Conservation (phyloP, 2,888 invertebrate genomes). For the Pseudoips prasinana region DNA sequence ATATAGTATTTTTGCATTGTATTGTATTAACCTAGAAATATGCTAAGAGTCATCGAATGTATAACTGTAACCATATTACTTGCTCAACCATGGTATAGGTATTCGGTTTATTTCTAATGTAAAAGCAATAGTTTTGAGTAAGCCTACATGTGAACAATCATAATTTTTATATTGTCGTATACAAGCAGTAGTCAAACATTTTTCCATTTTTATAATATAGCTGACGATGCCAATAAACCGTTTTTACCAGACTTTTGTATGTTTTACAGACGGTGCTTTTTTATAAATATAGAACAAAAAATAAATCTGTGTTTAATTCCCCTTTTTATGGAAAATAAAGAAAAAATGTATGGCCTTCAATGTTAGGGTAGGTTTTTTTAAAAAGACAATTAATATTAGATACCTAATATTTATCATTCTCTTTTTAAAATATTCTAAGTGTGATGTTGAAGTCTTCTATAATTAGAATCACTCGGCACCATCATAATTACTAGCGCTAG, state of each 20-base stretch:
- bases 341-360: no score
- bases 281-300: conserved; percentile 71
- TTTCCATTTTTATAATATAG: conserved; percentile 71
- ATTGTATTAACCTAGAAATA: conserved; percentile 44
- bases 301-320: conserved; percentile 18
- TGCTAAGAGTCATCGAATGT: conserved; percentile 47
- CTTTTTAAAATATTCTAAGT: no score
- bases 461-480: no score
- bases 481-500: no score
- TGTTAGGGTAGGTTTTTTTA: no score
- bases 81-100: conserved; percentile 63
- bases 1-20: conserved; percentile 36
- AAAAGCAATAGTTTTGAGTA: conserved; percentile 41
- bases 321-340: no score
- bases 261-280: conserved; percentile 81
- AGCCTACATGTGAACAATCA: conserved; percentile 44
- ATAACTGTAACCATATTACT: conserved; percentile 51
- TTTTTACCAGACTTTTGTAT: conserved; percentile 74
- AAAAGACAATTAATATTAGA: no score
- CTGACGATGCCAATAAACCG: conserved; percentile 69
- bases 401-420: no score
- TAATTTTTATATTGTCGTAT: conserved; percentile 66
- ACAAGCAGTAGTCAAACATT: conserved; percentile 51
- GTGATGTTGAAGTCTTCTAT: no score
- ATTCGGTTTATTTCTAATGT: conserved; percentile 36